Conservation (phyloP, 2,888 invertebrate species). For the Sesamia inferens region DNA sequence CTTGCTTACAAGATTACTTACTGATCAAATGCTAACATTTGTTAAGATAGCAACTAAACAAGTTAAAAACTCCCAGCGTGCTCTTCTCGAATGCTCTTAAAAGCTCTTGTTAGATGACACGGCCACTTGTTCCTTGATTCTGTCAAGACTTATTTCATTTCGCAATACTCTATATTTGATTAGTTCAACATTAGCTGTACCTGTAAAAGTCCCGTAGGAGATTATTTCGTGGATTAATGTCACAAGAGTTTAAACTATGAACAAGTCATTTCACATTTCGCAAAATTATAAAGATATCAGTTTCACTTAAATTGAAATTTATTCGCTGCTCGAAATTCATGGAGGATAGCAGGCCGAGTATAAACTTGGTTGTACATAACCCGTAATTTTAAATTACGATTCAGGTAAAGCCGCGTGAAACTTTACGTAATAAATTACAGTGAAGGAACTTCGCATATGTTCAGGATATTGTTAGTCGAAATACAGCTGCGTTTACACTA, state of each 20-base stretch:
- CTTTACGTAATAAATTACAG: slow-evolving; percentile 45
- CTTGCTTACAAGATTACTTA: slow-evolving; percentile 4
- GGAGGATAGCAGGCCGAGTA: slow-evolving; percentile 32
- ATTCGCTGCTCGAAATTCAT: slow-evolving; percentile 21
- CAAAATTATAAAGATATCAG: slow-evolving; percentile 6
- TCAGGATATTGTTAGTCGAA: slow-evolving; percentile 23
- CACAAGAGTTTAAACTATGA: background rate
- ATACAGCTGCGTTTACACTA: slow-evolving; percentile 17
- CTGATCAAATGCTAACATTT: slow-evolving; percentile 3
- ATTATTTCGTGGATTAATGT: background rate
- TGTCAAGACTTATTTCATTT: background rate
- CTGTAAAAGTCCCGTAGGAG: background rate
- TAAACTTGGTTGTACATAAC: slow-evolving; percentile 36
- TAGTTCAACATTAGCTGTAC: background rate
- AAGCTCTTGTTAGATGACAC: slow-evolving; percentile 6
- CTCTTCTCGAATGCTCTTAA: slow-evolving; percentile 22
- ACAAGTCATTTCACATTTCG: background rate
- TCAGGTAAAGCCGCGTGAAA: slow-evolving; percentile 20
- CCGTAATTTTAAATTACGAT: slow-evolving; percentile 56
- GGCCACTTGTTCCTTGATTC: background rate
- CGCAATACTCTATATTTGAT: background rate
- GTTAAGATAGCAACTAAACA: background rate
- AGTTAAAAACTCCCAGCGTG: background rate
- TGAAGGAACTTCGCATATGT: slow-evolving; percentile 26
- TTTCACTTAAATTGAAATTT: slow-evolving; percentile 24